Evolutionary conservation across 2,113 vertebrate species (phyloP), one percentile per base, ranked within the genome.

Genomic region (Dipodomys spectabilis): DNA sequence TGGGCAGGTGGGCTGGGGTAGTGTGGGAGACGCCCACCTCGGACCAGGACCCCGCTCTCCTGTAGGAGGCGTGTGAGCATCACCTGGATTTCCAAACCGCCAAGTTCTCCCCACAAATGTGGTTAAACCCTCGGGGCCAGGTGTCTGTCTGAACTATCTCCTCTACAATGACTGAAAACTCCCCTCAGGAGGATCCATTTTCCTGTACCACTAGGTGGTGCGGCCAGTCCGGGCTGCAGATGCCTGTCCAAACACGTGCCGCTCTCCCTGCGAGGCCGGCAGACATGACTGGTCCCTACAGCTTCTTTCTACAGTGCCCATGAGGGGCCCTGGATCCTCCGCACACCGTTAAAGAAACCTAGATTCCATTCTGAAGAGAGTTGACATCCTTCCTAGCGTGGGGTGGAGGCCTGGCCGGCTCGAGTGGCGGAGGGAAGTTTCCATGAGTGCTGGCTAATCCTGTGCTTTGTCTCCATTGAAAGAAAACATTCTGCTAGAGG

Each of bases 171-270:
- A 86, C 32, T 25, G 62, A 69, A 79, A 78, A 89, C 15, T 30
- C 27, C 79, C 64, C 23, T 75, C 5, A 64, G 30, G 35, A 30
- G 16, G 6, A 11, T 32, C 60, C 30, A 1, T 45, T 67, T 22
- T 49, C 16, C 69, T 69, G 1, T 45, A 78, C 87, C 92, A 72
- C 83, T 60, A 77, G 44, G 22, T 44, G 77, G 67, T 44, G 7
- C 53, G 20, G 12, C 30, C n/a, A 0, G 0, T 8, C 4, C 57
- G 32, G 7, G 20, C 25, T 60, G 3, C 0, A 0, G 7, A 6
- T 30, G 35, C 3, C 19, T 35, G 2, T 11, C 88, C 57, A 25
- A 25, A 18, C 25, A 6, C 7, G 19, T 64, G 62, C 20, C 62
- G 6, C 20, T 23, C 62, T 57, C 22, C 62, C 62, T 23, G 20